Base-by-base conservation (phyloP, 2,113 vertebrate species). In the Perccottus glenii region DNA sequence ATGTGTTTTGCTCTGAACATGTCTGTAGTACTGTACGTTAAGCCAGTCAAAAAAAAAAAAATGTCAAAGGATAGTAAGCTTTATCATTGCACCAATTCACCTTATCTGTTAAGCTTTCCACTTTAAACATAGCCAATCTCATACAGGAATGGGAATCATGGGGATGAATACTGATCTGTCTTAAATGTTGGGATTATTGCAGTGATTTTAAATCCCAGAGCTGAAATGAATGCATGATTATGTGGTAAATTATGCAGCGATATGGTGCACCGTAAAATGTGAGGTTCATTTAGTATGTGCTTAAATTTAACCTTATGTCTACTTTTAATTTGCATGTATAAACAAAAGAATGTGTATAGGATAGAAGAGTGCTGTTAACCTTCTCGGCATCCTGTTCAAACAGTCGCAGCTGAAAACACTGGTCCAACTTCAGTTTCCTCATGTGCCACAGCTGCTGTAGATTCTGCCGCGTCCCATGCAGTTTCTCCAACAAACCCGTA, bases 321-420 rank as follows among this genome's bases (percentile, higher is more conserved):
- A 52, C 16, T 32, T 58, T 19, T 16, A 59, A 14, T 56, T 16
- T 40, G 9, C 16, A 35, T 36, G 45, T 11, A 27, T 12, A 38
- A 64, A 16, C 14, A 48, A 46, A 44, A 2, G 16, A 49, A 67
- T n/a, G 8, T 38, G 10, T 51, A 49, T 1, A 53, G 12, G 61
- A 49, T 0, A 32, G 33, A 64, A 47, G 0, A 60, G 19, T 11
- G 3, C 40, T 9, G 82, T 90, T 14, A 84, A 99, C 97, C 96
- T 99, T 99, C 81, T 99, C 97, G 10, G 97, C 98, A 47, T 99
- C 97, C 89, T 99, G 98, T 75, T 99, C 96, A 66, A 98, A 99
- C 53, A 99, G 94, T 62, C 97, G 89, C 64, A 99, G 93, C 92
- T 99, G 98, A 86, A 99, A 99, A 87, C 97, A 99, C 88, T 99